These are phyloP conservation scores for Microtus richardsoni DNA, from an alignment of 2,113 vertebrate species.

Conservation along the genomic window DNA sequence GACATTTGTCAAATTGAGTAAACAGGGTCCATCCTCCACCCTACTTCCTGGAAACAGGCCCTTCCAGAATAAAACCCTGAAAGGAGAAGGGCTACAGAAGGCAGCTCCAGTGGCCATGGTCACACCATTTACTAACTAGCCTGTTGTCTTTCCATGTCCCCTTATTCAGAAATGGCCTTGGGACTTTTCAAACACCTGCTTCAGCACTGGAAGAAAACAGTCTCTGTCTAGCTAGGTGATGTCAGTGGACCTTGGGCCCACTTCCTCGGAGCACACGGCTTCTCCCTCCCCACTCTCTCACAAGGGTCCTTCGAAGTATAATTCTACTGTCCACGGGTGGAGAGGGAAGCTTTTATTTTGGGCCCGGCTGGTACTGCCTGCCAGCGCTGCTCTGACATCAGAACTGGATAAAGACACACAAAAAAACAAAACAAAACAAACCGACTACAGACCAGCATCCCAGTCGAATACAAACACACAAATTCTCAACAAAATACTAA, in stretches of 20 bases:
- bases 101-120: background rate
- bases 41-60: background rate
- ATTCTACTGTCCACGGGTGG: background rate
- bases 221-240: background rate
- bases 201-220: background rate
- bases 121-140: background rate
- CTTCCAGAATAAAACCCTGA: background rate
- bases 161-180: background rate
- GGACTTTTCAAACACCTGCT: background rate
- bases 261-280: background rate
- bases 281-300: background rate
- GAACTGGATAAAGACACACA: background rate
- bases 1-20: background rate
- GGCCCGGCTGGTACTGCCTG: background rate
- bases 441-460: no score
- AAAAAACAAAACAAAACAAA: no score
- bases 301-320: background rate
- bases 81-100: background rate
- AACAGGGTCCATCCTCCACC: background rate
- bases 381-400: no score
- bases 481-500: background rate
- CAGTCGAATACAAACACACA: no score
- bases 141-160: background rate
- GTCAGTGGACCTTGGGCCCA: background rate
- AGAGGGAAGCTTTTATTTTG: background rate